Conservation (phyloP, 2,113 vertebrate species). For the Alaudala cheleensis region DNA sequence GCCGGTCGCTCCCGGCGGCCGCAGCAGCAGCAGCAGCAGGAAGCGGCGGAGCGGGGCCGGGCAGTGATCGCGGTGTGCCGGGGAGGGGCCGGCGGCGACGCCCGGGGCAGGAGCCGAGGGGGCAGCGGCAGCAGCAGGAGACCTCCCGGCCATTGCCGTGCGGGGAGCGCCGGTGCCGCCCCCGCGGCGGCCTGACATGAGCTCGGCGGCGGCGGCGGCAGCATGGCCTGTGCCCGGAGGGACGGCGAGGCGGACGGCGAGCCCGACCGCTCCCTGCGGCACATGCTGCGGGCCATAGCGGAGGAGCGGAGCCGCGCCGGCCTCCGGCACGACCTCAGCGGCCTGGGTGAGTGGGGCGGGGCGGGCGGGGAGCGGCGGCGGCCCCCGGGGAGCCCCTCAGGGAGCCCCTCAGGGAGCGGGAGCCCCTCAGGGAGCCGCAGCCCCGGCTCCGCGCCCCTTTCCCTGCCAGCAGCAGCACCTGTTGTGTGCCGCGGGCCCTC, state of each 20-base stretch:
- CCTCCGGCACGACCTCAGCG: slow-evolving; percentile 48
- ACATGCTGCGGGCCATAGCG: slow-evolving; percentile 58
- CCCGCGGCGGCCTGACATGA: slow-evolving; percentile 47
- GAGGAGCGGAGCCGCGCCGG: slow-evolving; percentile 52
- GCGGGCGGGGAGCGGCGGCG: neutral
- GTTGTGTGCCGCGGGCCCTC: neutral
- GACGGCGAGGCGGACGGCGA: slow-evolving; percentile 31
- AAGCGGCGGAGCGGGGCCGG: neutral
- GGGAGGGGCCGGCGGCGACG: neutral
- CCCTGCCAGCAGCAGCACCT: neutral
- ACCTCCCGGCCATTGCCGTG: neutral
- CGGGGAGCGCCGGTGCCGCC: neutral
- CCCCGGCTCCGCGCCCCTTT: neutral
- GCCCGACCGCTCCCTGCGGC: slow-evolving; percentile 44
- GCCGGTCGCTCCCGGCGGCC: neutral
- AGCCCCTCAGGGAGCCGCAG: neutral
- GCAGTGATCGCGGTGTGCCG: neutral
- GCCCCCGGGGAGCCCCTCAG: no score
- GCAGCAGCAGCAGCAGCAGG: neutral
- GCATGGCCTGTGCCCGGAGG: slow-evolving; percentile 37
- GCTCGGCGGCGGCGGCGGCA: slow-evolving; percentile 8
- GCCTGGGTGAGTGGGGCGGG: slow-evolving; percentile 38
- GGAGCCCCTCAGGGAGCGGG: neutral
- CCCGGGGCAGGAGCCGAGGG: neutral
- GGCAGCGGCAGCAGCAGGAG: no score